Base-by-base conservation (phyloP, 1,140 invertebrate species). In the Diachasmimorpha longicaudata region DNA sequence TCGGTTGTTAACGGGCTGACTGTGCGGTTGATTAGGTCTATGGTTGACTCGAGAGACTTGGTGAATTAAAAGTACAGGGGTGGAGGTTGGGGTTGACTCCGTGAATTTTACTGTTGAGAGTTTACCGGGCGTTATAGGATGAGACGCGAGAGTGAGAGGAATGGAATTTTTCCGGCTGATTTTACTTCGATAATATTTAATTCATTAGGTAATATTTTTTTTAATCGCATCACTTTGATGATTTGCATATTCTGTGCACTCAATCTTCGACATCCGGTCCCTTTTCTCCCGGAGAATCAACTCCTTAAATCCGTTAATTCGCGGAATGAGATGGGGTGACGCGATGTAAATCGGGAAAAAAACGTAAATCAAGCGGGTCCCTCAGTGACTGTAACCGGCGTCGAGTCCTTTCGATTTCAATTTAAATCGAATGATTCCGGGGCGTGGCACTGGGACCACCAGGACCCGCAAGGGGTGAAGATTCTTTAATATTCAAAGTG, bases 1-100 rank as follows among this genome's bases (percentile, higher is more conserved):
- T 83, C 79, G 75, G 78, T 82, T 83, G 81, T 82, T 82, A 81
- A 83, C 79, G 78, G 76, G 69, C 72, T 77, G 67, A 79, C 79
- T 80, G 69, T 77, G 80, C 78, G 81, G 81, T 81, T 83, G 80
- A 82, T 83, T 81, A 81, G 81, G 77, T 79, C 79, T 81, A 82
- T 84, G 79, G 78, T 83, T 25, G 44, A 31, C 23, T 25, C 46
- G 14, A 14, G n/a, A 75, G 67, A 75, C 23, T 68, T 63, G 58
- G 5, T 6, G 21, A 8, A 63, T 63, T 63, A 63, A 63, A 63
- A 63, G 58, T 63, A 25, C 21, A 9, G n/a, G n/a, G 19, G 52
- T 4, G 19, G 16, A 4, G n/a, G 1, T n/a, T n/a, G 52, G 52
- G 52, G 21, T 58, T 58, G 6, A 3, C 10, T 19, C 11, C 44